Percentiles rank a stretch among this genome's conserved stretches.
Conservation (phyloP, 2,888 invertebrate genomes). For the Aromia moschata region DNA sequence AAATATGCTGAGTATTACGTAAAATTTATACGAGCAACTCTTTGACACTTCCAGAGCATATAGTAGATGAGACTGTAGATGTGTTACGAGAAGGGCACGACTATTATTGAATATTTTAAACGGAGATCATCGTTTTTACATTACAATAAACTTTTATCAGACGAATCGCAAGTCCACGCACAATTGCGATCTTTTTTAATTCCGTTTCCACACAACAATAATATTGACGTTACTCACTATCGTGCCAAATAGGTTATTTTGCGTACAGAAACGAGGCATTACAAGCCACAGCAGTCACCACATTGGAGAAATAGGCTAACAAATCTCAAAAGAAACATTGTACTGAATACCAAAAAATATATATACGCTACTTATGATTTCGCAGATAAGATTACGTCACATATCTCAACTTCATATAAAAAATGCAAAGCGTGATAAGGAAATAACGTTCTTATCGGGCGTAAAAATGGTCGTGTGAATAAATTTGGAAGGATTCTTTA, state of each 20-base stretch:
- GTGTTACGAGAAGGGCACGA: too few relatives aligned
- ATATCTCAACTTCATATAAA: constrained; percentile 32
- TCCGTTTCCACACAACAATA: neutral
- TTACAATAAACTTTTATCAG: constrained; percentile 7
- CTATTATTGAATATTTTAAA: too few relatives aligned
- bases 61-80: too few relatives aligned
- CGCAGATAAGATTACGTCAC: constrained; percentile 41
- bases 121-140: neutral
- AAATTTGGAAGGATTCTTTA: constrained; percentile 7
- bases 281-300: constrained; percentile 8
- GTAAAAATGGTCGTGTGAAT: constrained; percentile 4
- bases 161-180: neutral
- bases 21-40: too few relatives aligned
- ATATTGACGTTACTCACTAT: neutral
- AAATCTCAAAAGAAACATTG: constrained; percentile 29
- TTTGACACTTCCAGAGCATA: too few relatives aligned
- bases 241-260: neutral
- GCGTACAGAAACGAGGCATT: neutral
- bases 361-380: constrained; percentile 36
- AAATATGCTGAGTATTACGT: too few relatives aligned
- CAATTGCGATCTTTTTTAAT: neutral
- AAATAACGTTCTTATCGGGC: constrained; percentile 25
- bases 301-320: constrained; percentile 13
- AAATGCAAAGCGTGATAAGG: constrained; percentile 35
- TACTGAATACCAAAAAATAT: constrained; percentile 31